These are phyloP conservation scores for Smutsia temminckii DNA, from an alignment of 2,797 vertebrate genomes.

Conservation along the genomic window DNA sequence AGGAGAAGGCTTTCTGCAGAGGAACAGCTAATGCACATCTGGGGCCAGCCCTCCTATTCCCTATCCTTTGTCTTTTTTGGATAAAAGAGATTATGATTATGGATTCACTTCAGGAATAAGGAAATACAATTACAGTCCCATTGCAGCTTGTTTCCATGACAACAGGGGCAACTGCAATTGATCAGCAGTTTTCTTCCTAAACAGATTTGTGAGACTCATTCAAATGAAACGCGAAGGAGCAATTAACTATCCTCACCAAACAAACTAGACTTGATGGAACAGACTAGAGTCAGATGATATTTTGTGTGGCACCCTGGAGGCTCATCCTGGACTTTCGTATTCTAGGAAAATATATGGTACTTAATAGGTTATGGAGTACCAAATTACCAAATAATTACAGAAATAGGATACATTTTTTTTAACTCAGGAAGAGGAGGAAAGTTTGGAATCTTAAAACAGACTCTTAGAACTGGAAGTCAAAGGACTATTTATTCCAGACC, in stretches of 20 bases:
- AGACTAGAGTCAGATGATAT: slow-evolving; percentile 23
- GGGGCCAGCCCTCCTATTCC: slow-evolving; percentile 3
- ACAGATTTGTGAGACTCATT: slow-evolving; percentile 69
- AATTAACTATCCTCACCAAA: slow-evolving; percentile 69
- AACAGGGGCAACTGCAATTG: slow-evolving; percentile 72
- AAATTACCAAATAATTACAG: background rate
- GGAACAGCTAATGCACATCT: background rate
- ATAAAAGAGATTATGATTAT: slow-evolving; percentile 67
- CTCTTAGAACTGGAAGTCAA: background rate
- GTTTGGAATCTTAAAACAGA: background rate
- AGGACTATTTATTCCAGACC: background rate
- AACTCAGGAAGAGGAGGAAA: background rate
- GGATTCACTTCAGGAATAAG: slow-evolving; percentile 79
- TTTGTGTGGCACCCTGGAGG: background rate
- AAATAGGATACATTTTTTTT: background rate
- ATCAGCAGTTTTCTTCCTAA: slow-evolving; percentile 80
- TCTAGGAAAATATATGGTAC: background rate
- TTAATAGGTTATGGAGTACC: background rate
- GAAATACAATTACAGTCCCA: slow-evolving; percentile 79
- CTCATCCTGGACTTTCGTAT: background rate
- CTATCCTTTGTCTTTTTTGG: slow-evolving; percentile 65
- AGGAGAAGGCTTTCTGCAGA: slow-evolving; percentile 39
- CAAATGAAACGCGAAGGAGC: slow-evolving; percentile 74
- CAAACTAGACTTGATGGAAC: slow-evolving; percentile 45
- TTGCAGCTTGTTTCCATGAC: slow-evolving; percentile 81